phyloP scores from a whole-genome alignment of 2,113 vertebrate species.

The Takifugu bimaculatus region DNA sequence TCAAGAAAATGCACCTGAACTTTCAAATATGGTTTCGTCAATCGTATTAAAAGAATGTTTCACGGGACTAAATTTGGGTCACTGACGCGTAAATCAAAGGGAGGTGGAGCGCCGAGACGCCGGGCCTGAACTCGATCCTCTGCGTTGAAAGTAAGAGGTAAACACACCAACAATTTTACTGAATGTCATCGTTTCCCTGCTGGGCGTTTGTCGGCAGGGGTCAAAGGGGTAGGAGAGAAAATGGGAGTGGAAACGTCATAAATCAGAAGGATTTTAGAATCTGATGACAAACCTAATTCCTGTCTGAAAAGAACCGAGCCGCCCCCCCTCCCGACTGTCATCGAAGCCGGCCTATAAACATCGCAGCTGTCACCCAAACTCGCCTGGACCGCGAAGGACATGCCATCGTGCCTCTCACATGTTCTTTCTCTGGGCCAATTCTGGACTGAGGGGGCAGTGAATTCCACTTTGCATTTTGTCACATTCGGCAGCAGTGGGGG shows the following conservation, averaged over 20 bases:
- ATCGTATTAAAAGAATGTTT: too few relatives aligned
- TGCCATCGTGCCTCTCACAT: constrained; percentile 81
- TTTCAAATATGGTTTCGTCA: too few relatives aligned
- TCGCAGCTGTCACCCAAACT: constrained; percentile 86
- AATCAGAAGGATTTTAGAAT: constrained; percentile 88
- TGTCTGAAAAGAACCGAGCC: constrained; percentile 78
- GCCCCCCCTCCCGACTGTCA: constrained; percentile 79
- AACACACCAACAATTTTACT: constrained; percentile 70
- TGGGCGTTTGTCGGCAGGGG: constrained; percentile 53
- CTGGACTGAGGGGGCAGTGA: constrained; percentile 70
- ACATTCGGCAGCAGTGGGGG: constrained; percentile 69
- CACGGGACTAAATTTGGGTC: neutral
- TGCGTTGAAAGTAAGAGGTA: constrained; percentile 65
- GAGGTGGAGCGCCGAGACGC: neutral
- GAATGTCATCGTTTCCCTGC: constrained; percentile 67
- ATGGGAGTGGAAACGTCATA: constrained; percentile 75
- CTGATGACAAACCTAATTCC: constrained; percentile 87
- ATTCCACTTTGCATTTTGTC: constrained; percentile 87
- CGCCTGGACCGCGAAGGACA: constrained; percentile 76
- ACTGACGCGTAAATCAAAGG: neutral
- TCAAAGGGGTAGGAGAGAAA: constrained; percentile 64
- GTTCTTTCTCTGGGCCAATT: constrained; percentile 77
- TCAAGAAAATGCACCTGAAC: too few relatives aligned
- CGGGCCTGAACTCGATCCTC: constrained; percentile 34
- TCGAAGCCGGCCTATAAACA: constrained; percentile 86